A percentile compares a stretch with the other conserved stretches of the same genome.
Evolutionary conservation across 2,113 vertebrate species (phyloP).

Genomic region (Nyctibius bracteatus): DNA sequence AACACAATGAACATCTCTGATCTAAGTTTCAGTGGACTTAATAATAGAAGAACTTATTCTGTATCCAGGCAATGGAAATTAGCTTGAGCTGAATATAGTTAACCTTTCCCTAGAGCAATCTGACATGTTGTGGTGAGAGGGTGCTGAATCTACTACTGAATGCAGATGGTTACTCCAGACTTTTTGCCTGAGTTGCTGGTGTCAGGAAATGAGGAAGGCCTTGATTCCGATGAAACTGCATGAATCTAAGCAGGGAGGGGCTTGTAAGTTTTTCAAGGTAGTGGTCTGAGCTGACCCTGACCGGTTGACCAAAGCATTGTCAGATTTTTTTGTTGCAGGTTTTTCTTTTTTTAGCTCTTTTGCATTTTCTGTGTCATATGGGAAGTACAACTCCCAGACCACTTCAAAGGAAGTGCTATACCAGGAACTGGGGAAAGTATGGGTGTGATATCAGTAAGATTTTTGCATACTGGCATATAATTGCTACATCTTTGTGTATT

Average conservation of each 20-base stretch:
- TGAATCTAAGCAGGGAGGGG: background rate
- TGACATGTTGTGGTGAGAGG: background rate
- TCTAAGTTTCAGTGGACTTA: background rate
- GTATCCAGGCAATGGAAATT: background rate
- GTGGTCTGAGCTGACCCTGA: background rate
- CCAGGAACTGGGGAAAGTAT: background rate
- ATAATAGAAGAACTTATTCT: background rate
- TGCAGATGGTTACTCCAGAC: background rate
- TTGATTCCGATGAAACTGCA: background rate
- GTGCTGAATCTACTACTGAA: background rate
- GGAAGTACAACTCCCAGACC: background rate
- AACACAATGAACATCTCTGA: background rate
- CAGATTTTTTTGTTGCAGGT: background rate
- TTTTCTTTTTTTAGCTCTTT: background rate
- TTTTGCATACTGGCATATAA: background rate
- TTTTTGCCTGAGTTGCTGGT: background rate
- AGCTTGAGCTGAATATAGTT: background rate
- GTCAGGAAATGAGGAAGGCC: background rate
- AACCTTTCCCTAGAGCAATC: background rate
- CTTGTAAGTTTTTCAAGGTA: background rate
- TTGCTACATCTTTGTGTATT: background rate
- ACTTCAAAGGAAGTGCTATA: background rate
- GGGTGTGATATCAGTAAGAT: background rate
- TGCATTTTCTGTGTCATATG: background rate
- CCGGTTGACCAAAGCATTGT: background rate